Evolutionary conservation across 2,113 vertebrate genomes (phyloP).

Genomic region (Rhea pennata): DNA sequence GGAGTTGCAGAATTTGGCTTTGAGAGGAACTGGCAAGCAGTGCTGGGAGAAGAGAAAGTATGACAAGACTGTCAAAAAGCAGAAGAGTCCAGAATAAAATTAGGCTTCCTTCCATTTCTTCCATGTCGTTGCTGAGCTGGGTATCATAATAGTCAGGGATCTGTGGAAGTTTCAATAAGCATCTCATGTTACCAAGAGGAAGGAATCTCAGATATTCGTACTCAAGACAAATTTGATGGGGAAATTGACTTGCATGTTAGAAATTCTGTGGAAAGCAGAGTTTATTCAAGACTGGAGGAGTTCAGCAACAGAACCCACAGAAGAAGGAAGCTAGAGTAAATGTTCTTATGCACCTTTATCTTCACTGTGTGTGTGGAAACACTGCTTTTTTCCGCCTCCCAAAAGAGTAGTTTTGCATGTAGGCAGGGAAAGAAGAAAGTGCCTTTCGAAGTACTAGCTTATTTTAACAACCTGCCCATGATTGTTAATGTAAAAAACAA

Average conservation of each 20-base stretch:
- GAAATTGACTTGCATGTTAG: not conserved
- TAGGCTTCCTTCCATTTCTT: not conserved
- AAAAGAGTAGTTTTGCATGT: not conserved
- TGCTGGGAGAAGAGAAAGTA: not conserved
- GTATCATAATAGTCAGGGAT: not conserved
- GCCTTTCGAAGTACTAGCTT: not conserved
- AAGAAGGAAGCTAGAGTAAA: not conserved
- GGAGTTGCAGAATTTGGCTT: not conserved
- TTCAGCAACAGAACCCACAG: not conserved
- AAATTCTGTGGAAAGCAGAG: not conserved
- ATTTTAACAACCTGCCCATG: not conserved
- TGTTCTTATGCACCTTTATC: not conserved
- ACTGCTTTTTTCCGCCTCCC: not conserved
- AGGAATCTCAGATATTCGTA: not conserved
- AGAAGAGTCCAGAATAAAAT: not conserved
- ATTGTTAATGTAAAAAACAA: not conserved
- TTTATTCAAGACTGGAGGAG: not conserved
- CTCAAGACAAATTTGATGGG: not conserved
- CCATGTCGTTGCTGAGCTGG: not conserved
- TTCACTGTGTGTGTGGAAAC: not conserved
- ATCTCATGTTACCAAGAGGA: not conserved
- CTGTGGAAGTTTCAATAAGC: not conserved
- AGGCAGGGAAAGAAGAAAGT: not conserved
- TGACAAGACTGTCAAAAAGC: not conserved
- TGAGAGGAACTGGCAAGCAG: not conserved